A percentile compares a stretch with the other conserved stretches of the same genome.
Conservation (phyloP, 2,797 vertebrate genomes). For the Centropyge bicolor region DNA sequence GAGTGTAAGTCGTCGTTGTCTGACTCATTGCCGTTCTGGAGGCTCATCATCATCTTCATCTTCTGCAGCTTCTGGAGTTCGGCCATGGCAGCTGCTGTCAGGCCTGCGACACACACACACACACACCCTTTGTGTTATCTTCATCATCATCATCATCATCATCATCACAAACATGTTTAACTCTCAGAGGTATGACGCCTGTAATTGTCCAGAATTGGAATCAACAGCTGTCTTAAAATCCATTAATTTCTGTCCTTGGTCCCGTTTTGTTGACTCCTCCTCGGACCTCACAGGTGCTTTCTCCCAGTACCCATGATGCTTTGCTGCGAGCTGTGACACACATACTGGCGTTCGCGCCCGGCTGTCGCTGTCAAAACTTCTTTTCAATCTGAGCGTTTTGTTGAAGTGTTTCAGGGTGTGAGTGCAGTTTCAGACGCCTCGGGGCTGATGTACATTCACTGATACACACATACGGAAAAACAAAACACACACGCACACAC, state of each 20-base stretch:
- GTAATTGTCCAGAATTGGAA: background rate
- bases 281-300: conserved; percentile 1
- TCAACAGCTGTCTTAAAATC: conserved; percentile 5
- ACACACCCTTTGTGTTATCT: conserved; percentile 17
- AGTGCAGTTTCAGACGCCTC: conserved; percentile 62
- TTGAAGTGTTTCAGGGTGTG: conserved; percentile 62
- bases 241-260: too few relatives aligned
- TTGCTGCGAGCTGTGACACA: conserved; percentile 47
- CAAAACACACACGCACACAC: conserved; percentile 24
- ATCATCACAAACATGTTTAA: conserved; percentile 15
- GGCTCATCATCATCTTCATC: conserved; percentile 94
- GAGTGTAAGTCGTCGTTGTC: conserved; percentile 93
- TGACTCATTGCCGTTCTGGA: conserved; percentile 92
- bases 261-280: background rate
- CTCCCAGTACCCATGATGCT: conserved; percentile 65
- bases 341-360: background rate
- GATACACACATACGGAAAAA: conserved; percentile 47
- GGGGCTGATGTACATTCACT: conserved; percentile 45
- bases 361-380: conserved; percentile 38
- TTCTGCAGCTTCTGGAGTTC: conserved; percentile 96
- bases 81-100: conserved; percentile 94
- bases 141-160: conserved; percentile 22
- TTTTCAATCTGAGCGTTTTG: conserved; percentile 47
- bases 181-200: background rate
- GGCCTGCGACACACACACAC: conserved; percentile 80